These are phyloP conservation scores for Endotricha flammealis DNA, from an alignment of 2,888 invertebrate genomes.

Conservation along the genomic window DNA sequence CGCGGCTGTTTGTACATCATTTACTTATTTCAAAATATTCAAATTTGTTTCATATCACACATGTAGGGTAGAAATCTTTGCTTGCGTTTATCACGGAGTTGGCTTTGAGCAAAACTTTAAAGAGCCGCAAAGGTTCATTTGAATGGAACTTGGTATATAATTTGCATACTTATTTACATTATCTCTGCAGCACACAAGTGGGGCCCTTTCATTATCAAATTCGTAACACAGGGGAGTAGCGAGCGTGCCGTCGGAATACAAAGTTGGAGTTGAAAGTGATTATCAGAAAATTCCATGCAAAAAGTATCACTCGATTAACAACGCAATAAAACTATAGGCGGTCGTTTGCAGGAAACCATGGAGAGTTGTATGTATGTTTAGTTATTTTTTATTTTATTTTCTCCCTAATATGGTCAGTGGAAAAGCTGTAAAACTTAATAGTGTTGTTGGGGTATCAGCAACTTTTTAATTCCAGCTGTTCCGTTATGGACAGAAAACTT, in stretches of 20 bases:
- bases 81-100: constrained; percentile 44
- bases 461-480: too few species aligned
- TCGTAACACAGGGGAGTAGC: constrained; percentile 60
- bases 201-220: constrained; percentile 76
- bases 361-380: constrained; percentile 10
- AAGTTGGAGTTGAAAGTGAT: constrained; percentile 65
- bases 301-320: constrained; percentile 57
- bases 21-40: constrained; percentile 56
- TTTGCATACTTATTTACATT: constrained; percentile 78
- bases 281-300: constrained; percentile 60
- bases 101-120: constrained; percentile 65
- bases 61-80: constrained; percentile 33
- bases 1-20: constrained; percentile 52
- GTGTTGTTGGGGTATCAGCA: too few species aligned
- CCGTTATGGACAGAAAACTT: too few species aligned
- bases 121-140: constrained; percentile 72
- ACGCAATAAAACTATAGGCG: constrained; percentile 45
- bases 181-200: constrained; percentile 76
- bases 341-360: constrained; percentile 14
- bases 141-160: constrained; percentile 70
- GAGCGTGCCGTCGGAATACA: constrained; percentile 56
- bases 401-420: too few species aligned
- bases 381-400: too few species aligned
- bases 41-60: constrained; percentile 32
- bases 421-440: too few species aligned